Conservation (phyloP, 2,113 vertebrate genomes). For the Alligator sinensis region DNA sequence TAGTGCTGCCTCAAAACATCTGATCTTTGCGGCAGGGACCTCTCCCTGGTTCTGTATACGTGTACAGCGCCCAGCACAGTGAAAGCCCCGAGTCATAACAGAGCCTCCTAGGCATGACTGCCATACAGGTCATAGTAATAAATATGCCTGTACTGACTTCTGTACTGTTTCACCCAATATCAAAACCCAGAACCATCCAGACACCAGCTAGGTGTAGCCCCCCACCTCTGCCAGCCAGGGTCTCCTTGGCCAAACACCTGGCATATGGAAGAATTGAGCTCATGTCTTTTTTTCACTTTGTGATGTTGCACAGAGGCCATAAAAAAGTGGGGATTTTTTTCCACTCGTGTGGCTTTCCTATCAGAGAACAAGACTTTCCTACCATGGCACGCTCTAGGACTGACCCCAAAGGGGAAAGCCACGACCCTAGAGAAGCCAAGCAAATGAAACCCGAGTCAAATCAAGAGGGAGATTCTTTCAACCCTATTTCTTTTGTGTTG, state of each 20-base stretch:
- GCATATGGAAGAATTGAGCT: no score
- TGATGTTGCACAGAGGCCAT: neutral
- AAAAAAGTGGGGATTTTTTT: neutral
- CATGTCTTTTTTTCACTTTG: neutral
- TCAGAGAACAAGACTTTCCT: neutral
- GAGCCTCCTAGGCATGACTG: neutral
- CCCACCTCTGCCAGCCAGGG: no score
- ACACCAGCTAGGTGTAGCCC: no score
- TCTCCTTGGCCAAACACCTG: no score
- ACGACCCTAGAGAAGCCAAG: neutral
- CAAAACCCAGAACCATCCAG: no score
- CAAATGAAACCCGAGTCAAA: fast-evolving
- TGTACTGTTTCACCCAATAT: no score
- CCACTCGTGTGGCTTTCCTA: neutral
- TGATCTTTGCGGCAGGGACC: neutral
- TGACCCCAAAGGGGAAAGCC: neutral
- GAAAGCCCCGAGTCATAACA: neutral
- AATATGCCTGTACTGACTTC: no score
- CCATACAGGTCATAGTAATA: neutral
- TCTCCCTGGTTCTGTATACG: neutral
- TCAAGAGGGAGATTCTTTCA: fast-evolving
- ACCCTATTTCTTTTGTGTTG: neutral
- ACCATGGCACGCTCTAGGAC: neutral
- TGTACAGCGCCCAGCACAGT: neutral
- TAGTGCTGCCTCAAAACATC: neutral